Evolutionary conservation across 1,140 invertebrate species (phyloP), one percentile per base, ranked within the genome.

Genomic region (Zaprionus ghesquierei): DNA sequence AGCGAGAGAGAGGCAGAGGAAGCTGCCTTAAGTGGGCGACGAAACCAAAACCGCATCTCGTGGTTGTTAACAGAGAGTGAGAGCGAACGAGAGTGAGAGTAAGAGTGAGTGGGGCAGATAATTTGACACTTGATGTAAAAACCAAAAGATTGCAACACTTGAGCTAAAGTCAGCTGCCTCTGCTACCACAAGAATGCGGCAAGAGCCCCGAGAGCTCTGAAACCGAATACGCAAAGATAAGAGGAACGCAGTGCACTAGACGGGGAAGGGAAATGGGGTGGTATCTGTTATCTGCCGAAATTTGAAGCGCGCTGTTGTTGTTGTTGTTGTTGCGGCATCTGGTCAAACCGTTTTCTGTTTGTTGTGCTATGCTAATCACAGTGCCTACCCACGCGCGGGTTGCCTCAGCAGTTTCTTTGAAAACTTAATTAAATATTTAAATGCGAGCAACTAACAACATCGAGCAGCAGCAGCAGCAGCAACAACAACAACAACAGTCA

Each of bases 361-460:
- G 41, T 13, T 64, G 59, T 65, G 25, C 53, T 65, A 71, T 72
- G 69, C 33, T 66, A 72, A 72, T 72, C 31, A 20, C 23, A 44
- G 44, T 31, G 38, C 3, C 55, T 22, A 6, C 55, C 35, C 15
- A 33, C 35, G 29, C 51, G 29, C 51, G 46, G 23, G 5, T 25
- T 31, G 25, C 25, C 41, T 12, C 31, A 63, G 35, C 41, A 35
- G 44, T 70, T 63, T 64, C 23, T 25, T 55, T 60, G 49, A 61
- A 68, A 69, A 61, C 70, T 63, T 74, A 69, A 74, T 74, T 58
- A 74, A 74, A 74, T 74, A 74, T 74, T 74, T 69, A 74, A 74
- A 74, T 74, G 51, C 65, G 71, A 74, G 51, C 71, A 74, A 69
- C 62, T 72, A 72, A 65, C 63, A 49, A 61, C 18, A 25, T 66